These are phyloP conservation scores for Phaethornis superciliosus DNA, from an alignment of 2,113 vertebrate species.

Conservation along the genomic window DNA sequence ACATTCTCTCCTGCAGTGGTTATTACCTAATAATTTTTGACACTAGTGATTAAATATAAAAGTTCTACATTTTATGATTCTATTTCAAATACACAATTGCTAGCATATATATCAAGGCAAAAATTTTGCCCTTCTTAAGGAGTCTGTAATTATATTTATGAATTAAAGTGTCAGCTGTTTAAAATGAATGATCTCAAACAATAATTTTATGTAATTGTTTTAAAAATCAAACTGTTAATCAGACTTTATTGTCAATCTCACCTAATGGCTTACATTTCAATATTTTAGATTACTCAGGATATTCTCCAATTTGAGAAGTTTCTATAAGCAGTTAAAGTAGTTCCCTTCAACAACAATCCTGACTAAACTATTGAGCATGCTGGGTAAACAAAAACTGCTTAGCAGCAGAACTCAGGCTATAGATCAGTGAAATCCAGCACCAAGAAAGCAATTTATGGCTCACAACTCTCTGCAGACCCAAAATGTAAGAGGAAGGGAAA, in stretches of 20 bases:
- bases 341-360: background rate
- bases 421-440: background rate
- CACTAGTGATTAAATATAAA: slow-evolving; percentile 80
- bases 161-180: slow-evolving; percentile 75
- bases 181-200: slow-evolving; percentile 77
- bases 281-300: background rate
- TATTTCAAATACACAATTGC: slow-evolving; percentile 82
- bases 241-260: slow-evolving; percentile 66
- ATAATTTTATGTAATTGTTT: slow-evolving; percentile 80
- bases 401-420: accelerated
- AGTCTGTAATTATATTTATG: slow-evolving; percentile 78
- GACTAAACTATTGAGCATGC: background rate
- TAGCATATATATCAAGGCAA: slow-evolving; percentile 77
- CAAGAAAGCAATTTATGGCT: background rate
- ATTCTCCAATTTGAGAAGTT: slow-evolving; percentile 1
- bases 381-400: background rate
- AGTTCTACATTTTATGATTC: slow-evolving; percentile 83
- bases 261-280: slow-evolving; percentile 45
- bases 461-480: background rate
- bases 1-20: slow-evolving; percentile 72
- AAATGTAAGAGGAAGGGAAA: slow-evolving; percentile 30
- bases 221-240: slow-evolving; percentile 76
- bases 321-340: background rate
- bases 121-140: slow-evolving; percentile 72
- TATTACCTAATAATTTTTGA: slow-evolving; percentile 85